Evolutionary conservation across 2,113 vertebrate genomes (phyloP).

Genomic region (Amphiprion ocellaris): DNA sequence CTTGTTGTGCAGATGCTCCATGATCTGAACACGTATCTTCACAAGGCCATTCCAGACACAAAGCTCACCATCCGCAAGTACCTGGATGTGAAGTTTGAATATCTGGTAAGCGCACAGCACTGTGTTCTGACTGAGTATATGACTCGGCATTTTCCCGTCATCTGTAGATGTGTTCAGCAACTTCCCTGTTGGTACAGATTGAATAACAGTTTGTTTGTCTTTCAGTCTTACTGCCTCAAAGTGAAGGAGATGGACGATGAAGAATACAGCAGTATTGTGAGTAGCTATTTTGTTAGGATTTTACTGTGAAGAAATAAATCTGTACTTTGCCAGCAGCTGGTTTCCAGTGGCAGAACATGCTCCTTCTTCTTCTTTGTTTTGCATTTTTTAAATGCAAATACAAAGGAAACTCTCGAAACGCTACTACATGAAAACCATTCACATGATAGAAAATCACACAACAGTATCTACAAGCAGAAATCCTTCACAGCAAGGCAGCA

Average conservation of each 20-base stretch:
- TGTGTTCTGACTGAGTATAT: not conserved
- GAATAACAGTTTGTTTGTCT: slow-evolving; percentile 37
- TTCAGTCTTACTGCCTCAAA: slow-evolving; percentile 97
- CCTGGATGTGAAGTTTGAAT: slow-evolving; percentile 98
- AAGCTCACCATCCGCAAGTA: slow-evolving; percentile 99
- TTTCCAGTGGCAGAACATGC: too few relatives aligned
- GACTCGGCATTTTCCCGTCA: not conserved
- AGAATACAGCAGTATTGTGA: slow-evolving; percentile 98
- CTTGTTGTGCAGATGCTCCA: slow-evolving; percentile 92
- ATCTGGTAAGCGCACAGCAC: slow-evolving; percentile 87
- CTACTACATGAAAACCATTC: too few relatives aligned
- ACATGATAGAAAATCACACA: too few relatives aligned
- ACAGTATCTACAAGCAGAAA: too few relatives aligned
- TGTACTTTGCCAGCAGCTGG: too few relatives aligned
- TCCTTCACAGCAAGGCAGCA: too few relatives aligned
- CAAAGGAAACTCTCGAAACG: too few relatives aligned
- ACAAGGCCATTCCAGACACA: slow-evolving; percentile 98
- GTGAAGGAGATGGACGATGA: slow-evolving; percentile 99
- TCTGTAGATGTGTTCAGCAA: not conserved
- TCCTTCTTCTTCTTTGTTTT: too few relatives aligned
- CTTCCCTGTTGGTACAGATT: not conserved
- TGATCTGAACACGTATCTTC: slow-evolving; percentile 96
- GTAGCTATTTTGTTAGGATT: slow-evolving; percentile 66
- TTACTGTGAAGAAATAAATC: not conserved
- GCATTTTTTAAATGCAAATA: too few relatives aligned